Evolutionary conservation across 2,888 invertebrate genomes (phyloP).

Genomic region (Graphium colonna): DNA sequence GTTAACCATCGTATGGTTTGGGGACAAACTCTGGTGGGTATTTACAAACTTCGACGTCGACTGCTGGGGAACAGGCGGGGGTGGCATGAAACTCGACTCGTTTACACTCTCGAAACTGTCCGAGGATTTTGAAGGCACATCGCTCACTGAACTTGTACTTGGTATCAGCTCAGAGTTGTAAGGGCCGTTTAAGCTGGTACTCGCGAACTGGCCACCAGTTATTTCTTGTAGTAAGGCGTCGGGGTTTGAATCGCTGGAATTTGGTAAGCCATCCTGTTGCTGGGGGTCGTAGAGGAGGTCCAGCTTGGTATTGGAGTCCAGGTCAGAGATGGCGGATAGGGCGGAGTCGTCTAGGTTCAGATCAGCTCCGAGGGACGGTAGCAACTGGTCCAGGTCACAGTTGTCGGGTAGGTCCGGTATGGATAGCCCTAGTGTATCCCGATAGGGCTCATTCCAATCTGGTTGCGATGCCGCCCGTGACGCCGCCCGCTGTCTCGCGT

Average conservation of each 20-base stretch:
- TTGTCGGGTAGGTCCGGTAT: conserved; percentile 69
- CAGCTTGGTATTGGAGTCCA: conserved; percentile 62
- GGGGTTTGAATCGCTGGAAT: conserved; percentile 37
- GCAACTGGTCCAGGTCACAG: conserved; percentile 83
- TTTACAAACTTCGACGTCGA: conserved; percentile 40
- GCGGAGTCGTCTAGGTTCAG: conserved; percentile 76
- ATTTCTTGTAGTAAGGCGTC: conserved; percentile 48
- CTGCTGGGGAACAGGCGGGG: conserved; percentile 51
- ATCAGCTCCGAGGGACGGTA: conserved; percentile 81
- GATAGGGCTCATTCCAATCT: conserved; percentile 75
- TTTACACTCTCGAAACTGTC: conserved; percentile 31
- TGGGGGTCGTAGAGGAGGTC: conserved; percentile 52
- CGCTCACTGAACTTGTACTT: conserved; percentile 33
- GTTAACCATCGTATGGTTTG: conserved; percentile 33
- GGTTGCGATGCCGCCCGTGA: conserved; percentile 55
- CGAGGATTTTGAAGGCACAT: conserved; percentile 42
- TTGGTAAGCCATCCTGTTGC: conserved; percentile 29
- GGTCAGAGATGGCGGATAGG: conserved; percentile 59
- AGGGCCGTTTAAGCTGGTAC: conserved; percentile 42
- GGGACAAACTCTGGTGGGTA: conserved; percentile 30
- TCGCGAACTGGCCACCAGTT: conserved; percentile 46
- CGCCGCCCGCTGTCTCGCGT: conserved; percentile 76
- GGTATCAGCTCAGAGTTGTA: conserved; percentile 37
- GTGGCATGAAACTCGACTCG: conserved; percentile 61
- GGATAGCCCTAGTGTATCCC: conserved; percentile 60